Conservation (phyloP, 2,888 invertebrate species). For the Acrobasis consociella region DNA sequence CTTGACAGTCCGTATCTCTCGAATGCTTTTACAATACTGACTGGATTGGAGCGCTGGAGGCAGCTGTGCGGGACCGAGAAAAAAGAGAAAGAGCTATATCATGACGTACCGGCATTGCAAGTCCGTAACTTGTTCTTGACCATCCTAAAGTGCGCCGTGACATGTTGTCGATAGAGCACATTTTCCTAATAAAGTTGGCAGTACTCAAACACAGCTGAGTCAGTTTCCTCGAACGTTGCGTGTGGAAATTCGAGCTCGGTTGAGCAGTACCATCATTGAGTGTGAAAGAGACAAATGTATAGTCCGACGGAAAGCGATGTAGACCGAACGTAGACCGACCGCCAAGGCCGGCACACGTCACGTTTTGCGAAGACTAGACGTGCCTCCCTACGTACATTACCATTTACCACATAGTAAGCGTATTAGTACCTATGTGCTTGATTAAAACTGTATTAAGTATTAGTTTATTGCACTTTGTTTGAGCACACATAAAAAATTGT, state of each 20-base stretch:
- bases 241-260: constrained; percentile 73
- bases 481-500: neutral
- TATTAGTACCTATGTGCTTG: neutral
- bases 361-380: constrained; percentile 74
- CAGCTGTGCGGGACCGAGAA: constrained; percentile 69
- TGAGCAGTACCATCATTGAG: constrained; percentile 64
- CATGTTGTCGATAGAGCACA: constrained; percentile 47
- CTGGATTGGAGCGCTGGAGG: constrained; percentile 44
- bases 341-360: constrained; percentile 78
- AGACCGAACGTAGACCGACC: constrained; percentile 65
- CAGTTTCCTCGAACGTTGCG: constrained; percentile 70
- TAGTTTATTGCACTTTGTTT: constrained; percentile 62
- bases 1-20: constrained; percentile 60
- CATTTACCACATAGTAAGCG: neutral
- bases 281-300: constrained; percentile 59
- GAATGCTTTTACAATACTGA: constrained; percentile 74
- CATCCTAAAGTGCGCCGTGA: constrained; percentile 46
- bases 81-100: constrained; percentile 77
- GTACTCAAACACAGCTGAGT: constrained; percentile 60
- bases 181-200: constrained; percentile 37
- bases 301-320: constrained; percentile 56
- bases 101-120: constrained; percentile 54
- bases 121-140: constrained; percentile 43
- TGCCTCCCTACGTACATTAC: constrained; percentile 52
- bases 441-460: constrained; percentile 39